Conservation (phyloP, 2,113 vertebrate species). For the Porphyrio hochstetteri region DNA sequence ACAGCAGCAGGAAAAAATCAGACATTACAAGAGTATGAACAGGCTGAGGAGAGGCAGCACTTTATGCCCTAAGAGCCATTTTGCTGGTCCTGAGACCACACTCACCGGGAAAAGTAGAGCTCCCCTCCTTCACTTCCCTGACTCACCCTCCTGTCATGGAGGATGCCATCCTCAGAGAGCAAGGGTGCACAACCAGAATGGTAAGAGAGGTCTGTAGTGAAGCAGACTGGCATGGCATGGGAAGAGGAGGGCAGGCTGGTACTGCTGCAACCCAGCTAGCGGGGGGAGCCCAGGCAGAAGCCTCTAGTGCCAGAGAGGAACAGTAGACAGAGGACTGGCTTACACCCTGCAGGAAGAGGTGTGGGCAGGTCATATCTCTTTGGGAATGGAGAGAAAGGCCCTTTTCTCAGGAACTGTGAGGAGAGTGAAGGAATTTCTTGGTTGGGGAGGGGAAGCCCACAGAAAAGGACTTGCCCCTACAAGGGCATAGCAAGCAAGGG, state of each 20-base stretch:
- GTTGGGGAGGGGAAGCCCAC: not conserved
- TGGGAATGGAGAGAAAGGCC: not conserved
- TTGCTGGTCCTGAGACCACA: accelerated
- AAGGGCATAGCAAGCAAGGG: not conserved
- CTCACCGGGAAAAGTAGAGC: not conserved
- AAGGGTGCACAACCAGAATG: accelerated
- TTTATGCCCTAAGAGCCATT: not conserved
- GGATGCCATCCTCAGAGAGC: accelerated
- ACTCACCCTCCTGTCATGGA: accelerated
- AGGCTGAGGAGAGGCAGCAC: not conserved
- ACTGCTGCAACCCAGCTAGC: accelerated
- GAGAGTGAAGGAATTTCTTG: not conserved
- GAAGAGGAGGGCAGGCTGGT: accelerated
- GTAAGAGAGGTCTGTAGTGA: not conserved
- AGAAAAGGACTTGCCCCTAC: accelerated
- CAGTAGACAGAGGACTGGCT: accelerated
- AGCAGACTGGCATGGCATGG: not conserved
- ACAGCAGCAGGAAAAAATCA: not conserved
- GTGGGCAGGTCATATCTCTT: accelerated
- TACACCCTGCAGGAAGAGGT: accelerated
- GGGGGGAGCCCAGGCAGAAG: accelerated
- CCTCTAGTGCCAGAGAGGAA: not conserved
- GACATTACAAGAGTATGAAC: accelerated
- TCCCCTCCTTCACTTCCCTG: accelerated
- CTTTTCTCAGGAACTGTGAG: not conserved